Conservation (phyloP, 2,888 invertebrate genomes). For the Uloborus plumipes region DNA sequence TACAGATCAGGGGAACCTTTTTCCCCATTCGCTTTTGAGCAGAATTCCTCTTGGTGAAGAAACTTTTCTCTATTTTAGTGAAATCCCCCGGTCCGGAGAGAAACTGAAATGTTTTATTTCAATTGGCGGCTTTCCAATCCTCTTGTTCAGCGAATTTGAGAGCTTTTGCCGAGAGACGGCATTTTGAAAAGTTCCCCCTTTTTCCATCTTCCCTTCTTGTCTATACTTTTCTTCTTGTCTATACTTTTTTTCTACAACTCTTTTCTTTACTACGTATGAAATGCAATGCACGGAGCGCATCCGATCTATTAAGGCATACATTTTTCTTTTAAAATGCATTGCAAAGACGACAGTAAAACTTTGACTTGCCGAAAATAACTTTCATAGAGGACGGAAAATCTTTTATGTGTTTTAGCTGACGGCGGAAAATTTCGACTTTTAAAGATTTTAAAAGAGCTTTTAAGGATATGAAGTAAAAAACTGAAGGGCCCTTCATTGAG, state of each 20-base stretch:
- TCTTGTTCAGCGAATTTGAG: slow-evolving; percentile 57
- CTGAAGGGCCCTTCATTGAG: too few relatives aligned
- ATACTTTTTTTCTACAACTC: slow-evolving; percentile 4
- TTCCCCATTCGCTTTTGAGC: not conserved
- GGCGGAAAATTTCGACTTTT: too few relatives aligned
- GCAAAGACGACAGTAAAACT: too few relatives aligned
- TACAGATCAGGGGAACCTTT: slow-evolving; percentile 19
- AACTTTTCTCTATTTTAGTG: slow-evolving; percentile 23
- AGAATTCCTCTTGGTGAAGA: not conserved
- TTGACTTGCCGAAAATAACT: too few relatives aligned
- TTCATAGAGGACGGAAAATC: too few relatives aligned
- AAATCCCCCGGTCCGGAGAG: slow-evolving; percentile 8
- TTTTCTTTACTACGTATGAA: not conserved
- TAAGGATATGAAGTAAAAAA: too few relatives aligned
- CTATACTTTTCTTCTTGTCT: slow-evolving; percentile 19
- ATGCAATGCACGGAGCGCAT: too few relatives aligned
- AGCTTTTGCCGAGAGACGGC: slow-evolving; percentile 29
- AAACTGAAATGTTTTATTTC: slow-evolving; percentile 59
- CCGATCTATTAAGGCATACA: too few relatives aligned
- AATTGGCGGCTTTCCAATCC: slow-evolving; percentile 60
- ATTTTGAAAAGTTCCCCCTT: slow-evolving; percentile 20
- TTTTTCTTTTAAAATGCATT: too few relatives aligned
- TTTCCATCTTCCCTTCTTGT: slow-evolving; percentile 14
- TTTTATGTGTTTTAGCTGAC: too few relatives aligned
- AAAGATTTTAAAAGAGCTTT: too few relatives aligned